Conservation (phyloP, 1,140 invertebrate species). For the Zaprionus inermis region DNA sequence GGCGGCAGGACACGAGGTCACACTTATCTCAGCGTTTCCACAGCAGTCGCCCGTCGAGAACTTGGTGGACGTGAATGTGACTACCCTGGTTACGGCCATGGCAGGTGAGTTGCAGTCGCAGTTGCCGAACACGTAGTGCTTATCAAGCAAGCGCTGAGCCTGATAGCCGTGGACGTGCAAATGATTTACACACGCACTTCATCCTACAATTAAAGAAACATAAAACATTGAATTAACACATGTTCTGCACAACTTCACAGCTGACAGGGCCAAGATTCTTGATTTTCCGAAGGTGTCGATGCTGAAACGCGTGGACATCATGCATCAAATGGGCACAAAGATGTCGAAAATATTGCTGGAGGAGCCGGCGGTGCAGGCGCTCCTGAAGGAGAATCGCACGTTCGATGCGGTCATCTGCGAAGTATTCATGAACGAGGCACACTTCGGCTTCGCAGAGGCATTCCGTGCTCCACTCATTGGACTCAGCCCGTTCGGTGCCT, state of each 20-base stretch:
- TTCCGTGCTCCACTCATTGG: conserved; percentile 71
- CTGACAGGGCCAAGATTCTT: conserved; percentile 30
- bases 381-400: conserved; percentile 56
- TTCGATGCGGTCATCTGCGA: conserved; percentile 76
- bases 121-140: conserved; percentile 42
- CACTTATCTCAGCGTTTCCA: conserved; percentile 85
- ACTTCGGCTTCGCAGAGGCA: conserved; percentile 67
- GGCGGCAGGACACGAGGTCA: conserved; percentile 85
- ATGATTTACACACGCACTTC: neutral
- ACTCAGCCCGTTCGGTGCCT: conserved; percentile 68
- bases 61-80: conserved; percentile 81
- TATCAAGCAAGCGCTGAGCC: conserved; percentile 22
- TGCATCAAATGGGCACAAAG: conserved; percentile 48
- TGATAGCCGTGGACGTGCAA: conserved; percentile 29
- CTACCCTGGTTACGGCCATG: conserved; percentile 43
- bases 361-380: conserved; percentile 51
- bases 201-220: conserved; percentile 1
- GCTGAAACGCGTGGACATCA: conserved; percentile 16
- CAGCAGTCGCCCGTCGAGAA: conserved; percentile 84
- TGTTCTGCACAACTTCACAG: conserved; percentile 21
- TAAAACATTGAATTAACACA: neutral
- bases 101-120: conserved; percentile 41
- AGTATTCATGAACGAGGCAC: conserved; percentile 71
- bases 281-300: conserved; percentile 17
- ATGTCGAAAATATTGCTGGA: conserved; percentile 49